phyloP scores from a whole-genome alignment of 64 coral and sea anemone genomes.

The Actinia equina region DNA sequence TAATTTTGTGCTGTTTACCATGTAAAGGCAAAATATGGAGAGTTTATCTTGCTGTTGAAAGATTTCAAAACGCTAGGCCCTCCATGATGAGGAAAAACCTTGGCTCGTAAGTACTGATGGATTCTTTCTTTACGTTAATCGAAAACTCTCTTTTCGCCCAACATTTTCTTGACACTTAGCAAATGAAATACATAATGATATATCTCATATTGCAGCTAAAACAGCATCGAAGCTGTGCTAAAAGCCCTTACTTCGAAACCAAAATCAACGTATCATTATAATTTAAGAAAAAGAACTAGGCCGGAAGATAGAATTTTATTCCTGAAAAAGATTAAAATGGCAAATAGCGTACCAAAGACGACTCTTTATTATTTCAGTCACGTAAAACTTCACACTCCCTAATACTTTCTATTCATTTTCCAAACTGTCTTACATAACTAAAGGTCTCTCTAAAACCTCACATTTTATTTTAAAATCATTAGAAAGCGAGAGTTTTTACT shows the following conservation, averaged over 20 bases:
- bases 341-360: not conserved
- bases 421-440: not conserved
- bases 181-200: not conserved
- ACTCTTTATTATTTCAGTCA: not conserved
- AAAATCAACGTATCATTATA: not conserved
- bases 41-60: not conserved
- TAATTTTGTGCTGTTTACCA: conserved; percentile 26
- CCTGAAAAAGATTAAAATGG: not conserved
- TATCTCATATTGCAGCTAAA: not conserved
- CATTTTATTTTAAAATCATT: not conserved
- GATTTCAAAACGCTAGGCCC: not conserved
- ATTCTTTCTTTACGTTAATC: not conserved
- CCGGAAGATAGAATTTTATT: not conserved
- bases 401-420: not conserved
- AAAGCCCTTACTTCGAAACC: not conserved
- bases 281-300: not conserved
- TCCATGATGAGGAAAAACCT: conserved; percentile 21
- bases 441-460: not conserved
- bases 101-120: not conserved
- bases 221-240: not conserved
- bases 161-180: conserved; percentile 5
- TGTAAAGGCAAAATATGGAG: conserved; percentile 14
- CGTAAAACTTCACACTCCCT: not conserved
- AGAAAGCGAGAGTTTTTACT: not conserved
- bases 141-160: not conserved